Conservation (phyloP, 2,797 vertebrate species). For the Zenarchopterus dispar region DNA sequence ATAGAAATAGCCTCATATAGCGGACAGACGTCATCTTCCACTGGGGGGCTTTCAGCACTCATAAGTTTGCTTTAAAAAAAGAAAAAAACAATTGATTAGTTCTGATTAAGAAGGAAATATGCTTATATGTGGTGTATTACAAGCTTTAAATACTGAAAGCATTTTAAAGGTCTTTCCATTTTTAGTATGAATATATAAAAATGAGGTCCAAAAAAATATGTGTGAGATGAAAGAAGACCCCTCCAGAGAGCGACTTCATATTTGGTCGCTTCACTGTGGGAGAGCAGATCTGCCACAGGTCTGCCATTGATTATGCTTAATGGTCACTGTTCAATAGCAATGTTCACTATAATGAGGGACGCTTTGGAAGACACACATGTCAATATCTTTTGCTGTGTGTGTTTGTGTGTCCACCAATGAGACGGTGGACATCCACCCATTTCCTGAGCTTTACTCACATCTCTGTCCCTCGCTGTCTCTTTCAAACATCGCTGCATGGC, state of each 20-base stretch:
- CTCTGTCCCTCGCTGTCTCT: conserved; percentile 1
- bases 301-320: conserved; percentile 53
- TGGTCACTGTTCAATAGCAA: conserved; percentile 41
- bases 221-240: conserved; percentile 1
- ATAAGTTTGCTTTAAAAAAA: too few relatives aligned
- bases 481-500: conserved; percentile 3
- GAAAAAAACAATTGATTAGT: too few relatives aligned
- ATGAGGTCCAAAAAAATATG: conserved; percentile 11
- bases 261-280: conserved; percentile 5
- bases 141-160: too few relatives aligned
- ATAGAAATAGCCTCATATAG: neutral
- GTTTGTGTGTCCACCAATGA: conserved; percentile 12
- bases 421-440: neutral
- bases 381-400: conserved; percentile 17
- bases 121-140: neutral
- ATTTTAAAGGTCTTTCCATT: too few relatives aligned
- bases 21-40: too few relatives aligned
- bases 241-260: neutral
- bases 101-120: conserved; percentile 19
- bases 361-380: conserved; percentile 35
- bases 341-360: conserved; percentile 33
- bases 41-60: too few relatives aligned
- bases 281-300: conserved; percentile 18
- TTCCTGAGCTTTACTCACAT: conserved; percentile 15
- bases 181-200: neutral